phyloP scores from a whole-genome alignment of 1,140 invertebrate genomes.

The Vanessa atalanta region DNA sequence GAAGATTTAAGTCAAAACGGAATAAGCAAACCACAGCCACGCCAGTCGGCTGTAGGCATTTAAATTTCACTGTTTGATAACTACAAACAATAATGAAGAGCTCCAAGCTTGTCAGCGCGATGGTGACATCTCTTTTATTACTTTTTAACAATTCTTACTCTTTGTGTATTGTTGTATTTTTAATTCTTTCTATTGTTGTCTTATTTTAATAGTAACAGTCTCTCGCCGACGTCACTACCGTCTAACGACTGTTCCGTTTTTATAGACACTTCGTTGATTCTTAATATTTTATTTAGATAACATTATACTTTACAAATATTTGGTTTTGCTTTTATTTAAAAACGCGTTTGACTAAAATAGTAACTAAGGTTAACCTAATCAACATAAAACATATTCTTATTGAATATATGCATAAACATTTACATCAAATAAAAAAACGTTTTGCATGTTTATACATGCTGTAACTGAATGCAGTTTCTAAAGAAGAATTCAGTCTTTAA shows the following conservation, averaged over 20 bases:
- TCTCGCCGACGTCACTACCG: not conserved
- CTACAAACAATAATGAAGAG: slow-evolving; percentile 4
- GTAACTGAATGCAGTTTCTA: no score
- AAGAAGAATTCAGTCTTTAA: no score
- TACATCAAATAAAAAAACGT: no score
- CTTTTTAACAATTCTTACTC: slow-evolving; percentile 1
- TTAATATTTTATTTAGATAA: not conserved
- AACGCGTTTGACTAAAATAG: no score
- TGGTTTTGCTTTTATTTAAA: no score
- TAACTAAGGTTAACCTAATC: no score
- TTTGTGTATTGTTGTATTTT: slow-evolving; percentile 9
- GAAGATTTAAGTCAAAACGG: no score
- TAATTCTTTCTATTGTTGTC: slow-evolving; percentile 11
- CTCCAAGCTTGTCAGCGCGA: slow-evolving; percentile 2
- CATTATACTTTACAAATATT: no score
- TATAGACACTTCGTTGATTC: not conserved
- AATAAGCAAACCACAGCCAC: not conserved
- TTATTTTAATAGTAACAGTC: slow-evolving; percentile 5
- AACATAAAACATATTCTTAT: no score
- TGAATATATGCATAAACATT: no score
- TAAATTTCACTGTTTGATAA: not conserved
- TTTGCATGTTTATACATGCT: no score
- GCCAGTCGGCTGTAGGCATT: not conserved
- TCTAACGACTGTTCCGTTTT: not conserved
- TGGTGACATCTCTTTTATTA: slow-evolving; percentile 3